phyloP scores from a whole-genome alignment of 1,140 invertebrate species.

The Globodera rostochiensis region DNA sequence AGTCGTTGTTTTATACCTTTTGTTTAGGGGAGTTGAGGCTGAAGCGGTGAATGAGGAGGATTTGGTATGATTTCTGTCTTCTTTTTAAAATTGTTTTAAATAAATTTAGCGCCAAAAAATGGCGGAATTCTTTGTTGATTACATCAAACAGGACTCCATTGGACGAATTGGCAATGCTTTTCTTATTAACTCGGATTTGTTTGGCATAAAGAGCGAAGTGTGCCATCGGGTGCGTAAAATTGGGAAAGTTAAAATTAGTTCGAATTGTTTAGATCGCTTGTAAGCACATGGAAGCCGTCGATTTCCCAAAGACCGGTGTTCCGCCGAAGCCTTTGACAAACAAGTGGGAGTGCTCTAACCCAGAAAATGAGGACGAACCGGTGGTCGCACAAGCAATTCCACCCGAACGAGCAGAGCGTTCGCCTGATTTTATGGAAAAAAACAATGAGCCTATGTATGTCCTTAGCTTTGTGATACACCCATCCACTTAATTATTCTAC shows the following conservation, averaged over 20 bases:
- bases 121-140: constrained; percentile 63
- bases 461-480: background rate
- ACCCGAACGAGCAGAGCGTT: constrained; percentile 42
- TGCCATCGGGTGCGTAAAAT: constrained; percentile 41
- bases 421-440: constrained; percentile 65
- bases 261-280: constrained; percentile 41
- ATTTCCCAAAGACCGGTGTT: constrained; percentile 63
- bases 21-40: constrained; percentile 21
- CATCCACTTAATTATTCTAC: too few species aligned
- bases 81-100: background rate
- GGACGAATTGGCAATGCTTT: constrained; percentile 63
- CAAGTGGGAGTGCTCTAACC: constrained; percentile 27
- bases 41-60: constrained; percentile 30
- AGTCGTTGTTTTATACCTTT: constrained; percentile 6
- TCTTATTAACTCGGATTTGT: constrained; percentile 60
- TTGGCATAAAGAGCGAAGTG: constrained; percentile 46
- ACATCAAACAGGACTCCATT: constrained; percentile 63
- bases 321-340: constrained; percentile 36
- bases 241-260: background rate
- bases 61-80: constrained; percentile 14
- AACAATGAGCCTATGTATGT: constrained; percentile 54
- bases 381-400: constrained; percentile 3
- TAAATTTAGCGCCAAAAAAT: constrained; percentile 54
- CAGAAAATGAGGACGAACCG: constrained; percentile 15
- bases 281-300: constrained; percentile 57